Percentiles rank a stretch among this genome's conserved stretches.
Evolutionary conservation across 53 echinoderm and acorn worm species (phyloP).

Genomic region (Zoroaster sp.): DNA sequence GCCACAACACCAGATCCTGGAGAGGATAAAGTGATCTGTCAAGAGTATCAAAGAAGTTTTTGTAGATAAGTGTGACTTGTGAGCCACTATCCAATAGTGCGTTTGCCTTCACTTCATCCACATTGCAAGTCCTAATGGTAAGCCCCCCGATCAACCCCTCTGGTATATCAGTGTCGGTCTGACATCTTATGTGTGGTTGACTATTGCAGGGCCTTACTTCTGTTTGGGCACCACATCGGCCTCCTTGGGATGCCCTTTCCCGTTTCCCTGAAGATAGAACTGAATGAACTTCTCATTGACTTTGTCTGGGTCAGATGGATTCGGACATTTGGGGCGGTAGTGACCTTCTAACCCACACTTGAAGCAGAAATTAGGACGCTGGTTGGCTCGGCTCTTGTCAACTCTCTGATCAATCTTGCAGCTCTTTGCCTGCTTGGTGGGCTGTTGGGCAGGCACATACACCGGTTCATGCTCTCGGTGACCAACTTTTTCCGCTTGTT

Average conservation of each 20-base stretch:
- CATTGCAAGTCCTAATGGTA: not conserved
- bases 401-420: not conserved
- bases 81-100: too few relatives aligned
- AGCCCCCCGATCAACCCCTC: conserved; percentile 59
- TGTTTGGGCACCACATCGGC: conserved; percentile 51
- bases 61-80: too few relatives aligned
- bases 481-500: not conserved
- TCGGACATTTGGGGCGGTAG: conserved; percentile 36
- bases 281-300: conserved; percentile 39
- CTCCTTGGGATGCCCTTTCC: conserved; percentile 37
- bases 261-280: conserved; percentile 59
- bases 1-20: conserved; percentile 31
- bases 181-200: too few relatives aligned
- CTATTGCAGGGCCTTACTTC: not conserved
- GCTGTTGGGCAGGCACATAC: not conserved
- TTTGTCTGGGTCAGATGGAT: conserved; percentile 1
- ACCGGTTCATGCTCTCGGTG: not conserved
- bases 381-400: not conserved
- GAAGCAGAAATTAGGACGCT: not conserved
- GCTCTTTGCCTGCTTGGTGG: not conserved
- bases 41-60: conserved; percentile 27
- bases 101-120: too few relatives aligned
- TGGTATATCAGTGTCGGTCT: conserved; percentile 28
- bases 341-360: conserved; percentile 56
- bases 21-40: conserved; percentile 5